Conservation (phyloP, 2,113 vertebrate genomes). For the Mus pahari region DNA sequence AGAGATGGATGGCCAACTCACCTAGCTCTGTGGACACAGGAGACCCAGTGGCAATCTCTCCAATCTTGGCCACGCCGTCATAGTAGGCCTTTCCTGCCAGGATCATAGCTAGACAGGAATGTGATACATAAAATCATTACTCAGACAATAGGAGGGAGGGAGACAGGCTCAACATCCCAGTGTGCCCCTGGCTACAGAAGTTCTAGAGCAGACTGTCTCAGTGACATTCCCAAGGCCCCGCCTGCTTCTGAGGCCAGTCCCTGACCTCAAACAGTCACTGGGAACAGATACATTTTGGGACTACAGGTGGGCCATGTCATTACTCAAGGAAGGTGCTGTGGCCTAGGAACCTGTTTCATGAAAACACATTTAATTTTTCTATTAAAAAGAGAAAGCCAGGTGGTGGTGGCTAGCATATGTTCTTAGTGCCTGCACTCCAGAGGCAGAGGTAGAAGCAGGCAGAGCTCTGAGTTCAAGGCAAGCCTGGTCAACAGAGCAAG, state of each 20-base stretch:
- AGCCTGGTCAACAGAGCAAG: background rate
- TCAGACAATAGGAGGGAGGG: background rate
- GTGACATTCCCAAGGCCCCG: background rate
- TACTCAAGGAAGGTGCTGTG: background rate
- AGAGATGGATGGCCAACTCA: slow-evolving; percentile 84
- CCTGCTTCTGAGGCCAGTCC: background rate
- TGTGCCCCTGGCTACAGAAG: background rate
- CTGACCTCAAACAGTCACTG: background rate
- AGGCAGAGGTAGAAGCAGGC: background rate
- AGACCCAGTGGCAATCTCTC: slow-evolving; percentile 93
- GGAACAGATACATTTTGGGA: background rate
- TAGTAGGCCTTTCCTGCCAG: slow-evolving; percentile 95
- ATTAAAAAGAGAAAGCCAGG: background rate
- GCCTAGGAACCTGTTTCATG: background rate
- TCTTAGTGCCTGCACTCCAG: background rate
- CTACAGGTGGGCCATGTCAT: background rate
- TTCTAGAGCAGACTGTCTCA: background rate
- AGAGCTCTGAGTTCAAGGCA: background rate
- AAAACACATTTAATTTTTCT: background rate
- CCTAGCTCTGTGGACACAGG: slow-evolving; percentile 96
- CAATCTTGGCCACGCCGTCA: slow-evolving; percentile 95
- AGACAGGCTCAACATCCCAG: background rate
- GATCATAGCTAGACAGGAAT: slow-evolving; percentile 91
- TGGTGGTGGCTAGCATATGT: no score
- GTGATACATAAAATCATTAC: slow-evolving; percentile 54